Conservation (phyloP, 2,113 vertebrate species). For the Xenopus borealis region DNA sequence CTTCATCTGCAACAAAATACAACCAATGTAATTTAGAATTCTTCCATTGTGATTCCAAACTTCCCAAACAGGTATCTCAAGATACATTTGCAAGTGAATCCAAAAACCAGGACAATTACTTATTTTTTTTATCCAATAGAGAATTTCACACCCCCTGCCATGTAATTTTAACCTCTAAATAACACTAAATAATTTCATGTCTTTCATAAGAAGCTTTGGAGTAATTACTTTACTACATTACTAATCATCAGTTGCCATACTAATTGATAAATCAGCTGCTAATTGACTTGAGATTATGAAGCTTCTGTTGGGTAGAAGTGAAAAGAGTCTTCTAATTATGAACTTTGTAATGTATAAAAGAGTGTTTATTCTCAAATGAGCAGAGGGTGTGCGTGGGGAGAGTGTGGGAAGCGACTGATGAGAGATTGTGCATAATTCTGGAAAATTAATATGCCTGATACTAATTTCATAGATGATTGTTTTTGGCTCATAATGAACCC, state of each 20-base stretch:
- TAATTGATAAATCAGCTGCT: slow-evolving; percentile 62
- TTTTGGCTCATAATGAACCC: slow-evolving; percentile 4
- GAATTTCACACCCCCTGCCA: too few species aligned
- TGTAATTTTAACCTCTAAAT: too few species aligned
- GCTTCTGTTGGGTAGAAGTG: slow-evolving; percentile 38
- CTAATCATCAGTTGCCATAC: slow-evolving; percentile 41
- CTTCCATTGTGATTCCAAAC: too few species aligned
- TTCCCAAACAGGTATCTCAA: too few species aligned
- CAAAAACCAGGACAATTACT: too few species aligned
- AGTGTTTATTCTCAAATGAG: slow-evolving; percentile 39
- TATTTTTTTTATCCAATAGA: too few species aligned
- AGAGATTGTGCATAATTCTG: slow-evolving; percentile 5
- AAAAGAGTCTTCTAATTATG: slow-evolving; percentile 47
- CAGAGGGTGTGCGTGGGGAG: slow-evolving; percentile 8
- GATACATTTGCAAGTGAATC: too few species aligned
- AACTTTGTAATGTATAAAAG: slow-evolving; percentile 47
- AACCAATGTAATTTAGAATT: too few species aligned
- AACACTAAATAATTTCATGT: too few species aligned
- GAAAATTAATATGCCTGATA: slow-evolving; percentile 43
- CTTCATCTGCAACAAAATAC: too few species aligned
- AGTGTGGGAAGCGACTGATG: slow-evolving; percentile 28
- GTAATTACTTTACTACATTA: too few species aligned
- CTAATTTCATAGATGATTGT: slow-evolving; percentile 18
- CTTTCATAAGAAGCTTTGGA: too few species aligned
- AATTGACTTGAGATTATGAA: slow-evolving; percentile 60